phyloP scores from a whole-genome alignment of 2,888 invertebrate genomes.

The Anagyrus pseudococci region DNA sequence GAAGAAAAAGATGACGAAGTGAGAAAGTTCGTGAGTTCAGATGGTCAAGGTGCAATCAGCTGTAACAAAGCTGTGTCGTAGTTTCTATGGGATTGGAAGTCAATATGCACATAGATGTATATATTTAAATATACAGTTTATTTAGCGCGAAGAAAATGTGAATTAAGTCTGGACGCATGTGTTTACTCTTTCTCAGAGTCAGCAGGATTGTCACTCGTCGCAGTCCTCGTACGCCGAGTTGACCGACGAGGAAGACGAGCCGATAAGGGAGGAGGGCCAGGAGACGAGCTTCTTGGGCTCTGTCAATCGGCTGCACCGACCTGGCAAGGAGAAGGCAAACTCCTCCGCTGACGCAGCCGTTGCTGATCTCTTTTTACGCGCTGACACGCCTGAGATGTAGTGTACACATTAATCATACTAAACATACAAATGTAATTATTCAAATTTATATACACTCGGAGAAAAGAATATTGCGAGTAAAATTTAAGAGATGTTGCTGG shows the following conservation, averaged over 20 bases:
- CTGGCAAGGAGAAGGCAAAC: constrained; percentile 17
- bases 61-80: constrained; percentile 2
- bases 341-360: constrained; percentile 12
- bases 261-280: constrained; percentile 34
- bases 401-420: constrained; percentile 25
- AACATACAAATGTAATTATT: constrained; percentile 36
- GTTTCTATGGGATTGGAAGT: constrained; percentile 40
- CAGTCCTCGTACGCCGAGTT: constrained; percentile 30
- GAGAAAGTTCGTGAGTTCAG: constrained; percentile 13
- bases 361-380: constrained; percentile 28
- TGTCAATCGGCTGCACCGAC: constrained; percentile 28
- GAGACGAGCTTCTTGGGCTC: constrained; percentile 38
- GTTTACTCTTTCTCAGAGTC: constrained; percentile 38
- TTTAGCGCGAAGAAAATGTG: constrained; percentile 26
- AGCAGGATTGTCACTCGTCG: constrained; percentile 31
- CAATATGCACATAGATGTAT: constrained; percentile 40
- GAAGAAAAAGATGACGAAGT: constrained; percentile 19
- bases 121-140: constrained; percentile 36
- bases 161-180: constrained; percentile 37
- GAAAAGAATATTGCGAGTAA: constrained; percentile 25
- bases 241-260: constrained; percentile 34
- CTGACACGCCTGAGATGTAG: constrained; percentile 29
- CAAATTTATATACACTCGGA: constrained; percentile 28
- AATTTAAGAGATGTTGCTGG: constrained; percentile 31
- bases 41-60: constrained; percentile 26